Conservation (phyloP, 1,140 invertebrate species). For the Drosophila truncata region DNA sequence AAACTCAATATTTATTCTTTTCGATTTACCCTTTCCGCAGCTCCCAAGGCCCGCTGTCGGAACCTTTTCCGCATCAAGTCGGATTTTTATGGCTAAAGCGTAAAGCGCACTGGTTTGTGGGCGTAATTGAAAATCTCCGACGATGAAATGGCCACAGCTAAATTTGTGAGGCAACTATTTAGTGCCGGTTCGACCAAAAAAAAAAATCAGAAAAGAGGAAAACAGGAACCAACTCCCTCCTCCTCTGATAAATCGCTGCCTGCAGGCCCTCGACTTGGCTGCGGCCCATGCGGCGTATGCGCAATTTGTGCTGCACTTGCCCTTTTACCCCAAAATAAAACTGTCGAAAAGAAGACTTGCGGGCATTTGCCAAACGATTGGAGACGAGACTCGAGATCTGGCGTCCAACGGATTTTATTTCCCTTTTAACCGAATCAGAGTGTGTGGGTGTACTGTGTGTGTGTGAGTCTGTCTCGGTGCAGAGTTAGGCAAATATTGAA, state of each 20-base stretch:
- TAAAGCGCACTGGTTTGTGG: constrained; percentile 53
- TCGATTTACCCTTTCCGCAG: constrained; percentile 54
- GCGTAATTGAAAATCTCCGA: constrained; percentile 76
- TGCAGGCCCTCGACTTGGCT: constrained; percentile 20
- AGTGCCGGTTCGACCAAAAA: constrained; percentile 44
- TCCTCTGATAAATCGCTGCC: constrained; percentile 59
- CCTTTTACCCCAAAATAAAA: constrained; percentile 60
- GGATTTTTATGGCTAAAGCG: constrained; percentile 75
- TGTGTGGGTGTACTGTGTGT: not conserved
- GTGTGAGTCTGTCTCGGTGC: constrained; percentile 4
- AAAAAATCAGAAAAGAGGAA: not conserved
- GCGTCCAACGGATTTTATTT: constrained; percentile 56
- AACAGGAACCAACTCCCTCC: not conserved
- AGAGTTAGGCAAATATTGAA: constrained; percentile 73
- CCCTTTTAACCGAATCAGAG: constrained; percentile 5
- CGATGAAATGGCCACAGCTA: constrained; percentile 60
- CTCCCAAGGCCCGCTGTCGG: not conserved
- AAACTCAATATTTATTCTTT: constrained; percentile 82
- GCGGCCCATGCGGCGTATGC: constrained; percentile 68
- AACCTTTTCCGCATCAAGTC: constrained; percentile 61
- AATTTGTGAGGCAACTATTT: constrained; percentile 78
- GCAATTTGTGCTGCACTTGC: constrained; percentile 72
- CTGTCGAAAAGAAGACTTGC: constrained; percentile 73
- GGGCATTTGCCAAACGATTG: constrained; percentile 71
- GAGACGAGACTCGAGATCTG: constrained; percentile 44